Conservation (phyloP, 2,113 vertebrate species). For the Indicator indicator region DNA sequence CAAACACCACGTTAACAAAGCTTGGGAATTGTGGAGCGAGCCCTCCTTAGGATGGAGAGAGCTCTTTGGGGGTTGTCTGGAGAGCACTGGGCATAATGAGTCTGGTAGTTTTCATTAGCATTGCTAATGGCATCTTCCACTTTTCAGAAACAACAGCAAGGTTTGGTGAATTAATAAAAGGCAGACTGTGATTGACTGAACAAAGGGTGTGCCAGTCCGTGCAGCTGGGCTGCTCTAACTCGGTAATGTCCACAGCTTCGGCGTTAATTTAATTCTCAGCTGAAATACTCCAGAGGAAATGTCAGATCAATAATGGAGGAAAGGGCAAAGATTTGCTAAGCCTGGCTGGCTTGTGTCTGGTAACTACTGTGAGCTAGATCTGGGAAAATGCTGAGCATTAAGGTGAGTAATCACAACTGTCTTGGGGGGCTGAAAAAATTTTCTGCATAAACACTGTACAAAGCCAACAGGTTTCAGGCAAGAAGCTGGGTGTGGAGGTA, state of each 20-base stretch:
- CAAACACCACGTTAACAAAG: neutral
- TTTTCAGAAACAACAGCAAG: constrained; percentile 49
- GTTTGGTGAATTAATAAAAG: constrained; percentile 60
- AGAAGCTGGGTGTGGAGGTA: neutral
- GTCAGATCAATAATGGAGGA: constrained; percentile 61
- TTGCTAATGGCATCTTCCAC: constrained; percentile 59
- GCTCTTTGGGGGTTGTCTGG: neutral
- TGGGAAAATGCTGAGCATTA: constrained; percentile 50
- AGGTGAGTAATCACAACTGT: constrained; percentile 47
- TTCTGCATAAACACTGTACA: neutral
- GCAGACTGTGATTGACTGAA: constrained; percentile 52
- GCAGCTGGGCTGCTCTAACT: constrained; percentile 52
- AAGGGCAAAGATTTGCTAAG: constrained; percentile 64
- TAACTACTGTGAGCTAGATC: constrained; percentile 40
- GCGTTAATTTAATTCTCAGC: constrained; percentile 59
- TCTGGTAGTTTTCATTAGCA: constrained; percentile 54
- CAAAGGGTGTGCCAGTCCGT: constrained; percentile 33
- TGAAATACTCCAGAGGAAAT: constrained; percentile 70
- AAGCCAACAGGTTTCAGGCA: neutral
- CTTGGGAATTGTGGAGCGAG: neutral
- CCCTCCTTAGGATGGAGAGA: neutral
- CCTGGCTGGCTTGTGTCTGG: constrained; percentile 2
- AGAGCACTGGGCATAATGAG: neutral
- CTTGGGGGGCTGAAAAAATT: constrained; percentile 21
- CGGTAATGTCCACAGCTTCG: constrained; percentile 35